phyloP scores from a whole-genome alignment of 1,140 invertebrate species.

The Lycorma delicatula region DNA sequence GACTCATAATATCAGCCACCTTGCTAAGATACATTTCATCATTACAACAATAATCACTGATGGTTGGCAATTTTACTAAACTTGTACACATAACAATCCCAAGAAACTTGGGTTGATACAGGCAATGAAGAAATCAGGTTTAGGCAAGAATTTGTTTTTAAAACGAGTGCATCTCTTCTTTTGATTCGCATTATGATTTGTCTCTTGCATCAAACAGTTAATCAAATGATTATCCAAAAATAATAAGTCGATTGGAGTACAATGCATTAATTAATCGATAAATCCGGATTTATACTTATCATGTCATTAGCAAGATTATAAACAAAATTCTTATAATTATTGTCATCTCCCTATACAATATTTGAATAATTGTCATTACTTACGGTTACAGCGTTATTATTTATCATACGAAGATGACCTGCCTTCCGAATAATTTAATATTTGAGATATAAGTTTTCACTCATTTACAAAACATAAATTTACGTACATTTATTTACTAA shows the following conservation, averaged over 20 bases:
- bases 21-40: neutral
- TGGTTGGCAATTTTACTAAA: neutral
- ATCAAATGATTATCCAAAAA: neutral
- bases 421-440: too few species aligned
- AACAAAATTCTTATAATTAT: neutral
- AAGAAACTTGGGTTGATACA: neutral
- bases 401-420: neutral
- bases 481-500: neutral
- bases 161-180: neutral
- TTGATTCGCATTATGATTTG: neutral
- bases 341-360: neutral
- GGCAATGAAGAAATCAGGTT: neutral
- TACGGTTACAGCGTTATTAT: too few species aligned
- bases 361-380: neutral
- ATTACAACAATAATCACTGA: neutral
- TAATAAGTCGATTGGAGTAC: neutral
- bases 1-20: neutral
- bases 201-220: neutral
- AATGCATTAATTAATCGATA: neutral
- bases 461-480: neutral
- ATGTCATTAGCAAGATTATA: neutral
- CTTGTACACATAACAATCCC: neutral
- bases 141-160: neutral
- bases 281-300: neutral
- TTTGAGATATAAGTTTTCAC: neutral